Percentiles rank a stretch among this genome's conserved stretches.
Conservation (phyloP, 2,888 invertebrate genomes). For the Agriopis aurantiaria region DNA sequence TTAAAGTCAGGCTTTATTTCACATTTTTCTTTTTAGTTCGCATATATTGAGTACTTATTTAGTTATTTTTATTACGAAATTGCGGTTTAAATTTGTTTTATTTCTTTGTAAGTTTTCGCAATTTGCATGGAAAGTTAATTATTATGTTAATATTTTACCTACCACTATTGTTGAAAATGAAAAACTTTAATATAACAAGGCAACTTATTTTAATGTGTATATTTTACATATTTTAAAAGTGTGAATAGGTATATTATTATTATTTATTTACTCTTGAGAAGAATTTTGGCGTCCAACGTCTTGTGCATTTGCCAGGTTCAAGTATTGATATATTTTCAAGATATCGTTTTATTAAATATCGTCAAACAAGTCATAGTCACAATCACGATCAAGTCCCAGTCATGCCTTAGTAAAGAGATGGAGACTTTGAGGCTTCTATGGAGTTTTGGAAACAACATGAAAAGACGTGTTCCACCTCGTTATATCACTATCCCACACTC, state of each 20-base stretch:
- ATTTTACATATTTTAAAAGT: not conserved
- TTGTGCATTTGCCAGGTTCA: no score
- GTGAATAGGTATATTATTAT: not conserved
- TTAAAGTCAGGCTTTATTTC: not conserved
- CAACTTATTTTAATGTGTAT: not conserved
- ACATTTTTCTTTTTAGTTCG: not conserved
- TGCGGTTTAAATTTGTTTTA: not conserved
- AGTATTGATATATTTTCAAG: no score
- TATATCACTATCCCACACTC: no score
- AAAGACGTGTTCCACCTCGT: no score
- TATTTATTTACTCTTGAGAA: no score
- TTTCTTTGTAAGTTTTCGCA: not conserved
- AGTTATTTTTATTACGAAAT: conserved; percentile 4
- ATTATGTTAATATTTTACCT: not conserved
- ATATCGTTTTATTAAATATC: no score
- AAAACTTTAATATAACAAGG: not conserved
- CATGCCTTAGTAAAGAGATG: no score
- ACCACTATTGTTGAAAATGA: not conserved
- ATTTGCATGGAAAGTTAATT: conserved; percentile 4
- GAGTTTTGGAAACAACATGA: no score
- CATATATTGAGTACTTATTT: not conserved
- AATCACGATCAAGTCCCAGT: no score
- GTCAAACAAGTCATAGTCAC: no score
- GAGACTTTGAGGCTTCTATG: no score
- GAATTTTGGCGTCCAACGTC: no score